phyloP scores from a whole-genome alignment of 1,140 invertebrate species.

The Zaprionus nigranus region DNA sequence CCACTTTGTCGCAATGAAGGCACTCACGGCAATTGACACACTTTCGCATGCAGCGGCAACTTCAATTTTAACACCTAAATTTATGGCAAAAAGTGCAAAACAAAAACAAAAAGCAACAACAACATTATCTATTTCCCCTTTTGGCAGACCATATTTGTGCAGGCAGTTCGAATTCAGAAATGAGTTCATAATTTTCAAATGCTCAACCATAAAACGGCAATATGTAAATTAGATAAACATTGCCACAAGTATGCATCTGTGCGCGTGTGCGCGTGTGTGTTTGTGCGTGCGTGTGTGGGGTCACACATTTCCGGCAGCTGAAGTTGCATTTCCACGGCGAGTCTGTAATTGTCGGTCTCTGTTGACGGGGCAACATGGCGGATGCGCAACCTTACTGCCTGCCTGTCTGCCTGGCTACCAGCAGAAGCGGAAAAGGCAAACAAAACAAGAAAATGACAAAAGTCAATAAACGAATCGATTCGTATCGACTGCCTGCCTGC shows the following conservation, averaged over 20 bases:
- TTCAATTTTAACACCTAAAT: slow-evolving; percentile 54
- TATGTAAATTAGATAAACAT: slow-evolving; percentile 54
- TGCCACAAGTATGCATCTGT: slow-evolving; percentile 13
- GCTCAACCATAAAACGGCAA: slow-evolving; percentile 43
- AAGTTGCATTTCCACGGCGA: slow-evolving; percentile 58
- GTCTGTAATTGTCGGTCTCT: slow-evolving; percentile 32
- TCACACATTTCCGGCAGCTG: slow-evolving; percentile 69
- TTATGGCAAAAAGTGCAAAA: slow-evolving; percentile 39
- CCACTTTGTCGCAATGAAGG: slow-evolving; percentile 46
- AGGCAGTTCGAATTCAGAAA: slow-evolving; percentile 38
- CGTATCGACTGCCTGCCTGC: slow-evolving; percentile 13
- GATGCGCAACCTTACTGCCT: slow-evolving; percentile 50
- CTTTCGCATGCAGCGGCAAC: slow-evolving; percentile 35
- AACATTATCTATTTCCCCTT: slow-evolving; percentile 22
- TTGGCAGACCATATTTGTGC: slow-evolving; percentile 53
- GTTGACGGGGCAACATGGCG: slow-evolving; percentile 59
- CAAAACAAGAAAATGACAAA: slow-evolving; percentile 42
- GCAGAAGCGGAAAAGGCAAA: slow-evolving; percentile 36
- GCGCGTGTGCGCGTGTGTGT: slow-evolving; percentile 32
- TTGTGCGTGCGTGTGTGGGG: slow-evolving; percentile 42
- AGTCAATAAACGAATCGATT: slow-evolving; percentile 53
- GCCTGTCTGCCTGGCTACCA: not conserved
- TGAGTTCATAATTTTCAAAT: slow-evolving; percentile 50
- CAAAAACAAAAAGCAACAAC: slow-evolving; percentile 3
- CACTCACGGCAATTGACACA: slow-evolving; percentile 62